A percentile compares a stretch with the other conserved stretches of the same genome.
phyloP scores from a whole-genome alignment of 2,888 invertebrate genomes.

The Agrotis segetum region DNA sequence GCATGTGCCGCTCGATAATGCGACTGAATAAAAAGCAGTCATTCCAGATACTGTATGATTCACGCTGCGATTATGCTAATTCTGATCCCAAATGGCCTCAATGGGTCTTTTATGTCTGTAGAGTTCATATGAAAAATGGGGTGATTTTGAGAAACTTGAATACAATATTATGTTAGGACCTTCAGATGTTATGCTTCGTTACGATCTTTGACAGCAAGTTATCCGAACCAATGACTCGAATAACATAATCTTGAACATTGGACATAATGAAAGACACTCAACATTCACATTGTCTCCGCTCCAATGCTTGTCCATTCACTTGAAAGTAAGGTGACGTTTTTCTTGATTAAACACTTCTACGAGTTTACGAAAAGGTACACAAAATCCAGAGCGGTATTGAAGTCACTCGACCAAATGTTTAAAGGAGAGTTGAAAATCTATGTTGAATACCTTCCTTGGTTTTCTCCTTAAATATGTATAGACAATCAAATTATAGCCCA shows the following conservation, averaged over 20 bases:
- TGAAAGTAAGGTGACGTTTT: slow-evolving; percentile 40
- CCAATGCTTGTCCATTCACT: slow-evolving; percentile 38
- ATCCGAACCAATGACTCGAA: slow-evolving; percentile 55
- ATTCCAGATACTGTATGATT: slow-evolving; percentile 54
- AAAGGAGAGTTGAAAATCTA: background rate
- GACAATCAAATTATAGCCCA: slow-evolving; percentile 29
- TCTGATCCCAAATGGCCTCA: slow-evolving; percentile 38
- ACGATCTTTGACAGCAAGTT: slow-evolving; percentile 36
- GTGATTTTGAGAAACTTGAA: slow-evolving; percentile 37
- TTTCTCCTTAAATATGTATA: background rate
- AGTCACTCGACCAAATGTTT: background rate
- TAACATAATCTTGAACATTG: slow-evolving; percentile 38
- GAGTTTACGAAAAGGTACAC: slow-evolving; percentile 13
- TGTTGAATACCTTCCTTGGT: background rate
- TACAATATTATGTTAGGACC: slow-evolving; percentile 27
- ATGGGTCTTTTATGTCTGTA: slow-evolving; percentile 37
- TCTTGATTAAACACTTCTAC: slow-evolving; percentile 2
- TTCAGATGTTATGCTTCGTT: slow-evolving; percentile 11
- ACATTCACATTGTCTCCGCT: slow-evolving; percentile 39
- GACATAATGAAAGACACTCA: slow-evolving; percentile 51
- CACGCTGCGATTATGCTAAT: slow-evolving; percentile 56
- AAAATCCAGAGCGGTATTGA: background rate
- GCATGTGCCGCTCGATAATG: slow-evolving; percentile 53
- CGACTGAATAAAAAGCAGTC: slow-evolving; percentile 50
- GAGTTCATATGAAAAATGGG: slow-evolving; percentile 38